A percentile compares a stretch with the other conserved stretches of the same genome.
Evolutionary conservation across 2,113 vertebrate genomes (phyloP).

Genomic region (Brachypodius melanocephalos): DNA sequence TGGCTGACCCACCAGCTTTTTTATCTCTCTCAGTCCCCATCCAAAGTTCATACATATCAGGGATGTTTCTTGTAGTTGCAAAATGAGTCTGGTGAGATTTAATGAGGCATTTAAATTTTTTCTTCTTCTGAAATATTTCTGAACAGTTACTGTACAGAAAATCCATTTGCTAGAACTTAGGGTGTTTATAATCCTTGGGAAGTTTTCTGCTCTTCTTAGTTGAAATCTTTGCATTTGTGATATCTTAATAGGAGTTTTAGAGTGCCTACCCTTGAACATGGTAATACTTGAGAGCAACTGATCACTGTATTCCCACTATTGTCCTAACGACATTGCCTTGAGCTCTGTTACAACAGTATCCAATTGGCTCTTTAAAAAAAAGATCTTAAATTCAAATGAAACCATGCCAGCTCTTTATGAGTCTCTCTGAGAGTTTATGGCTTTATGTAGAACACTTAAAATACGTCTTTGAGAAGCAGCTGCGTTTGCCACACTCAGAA

Average conservation of each 20-base stretch:
- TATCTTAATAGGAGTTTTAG: not conserved
- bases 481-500: conserved; percentile 48
- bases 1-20: not conserved
- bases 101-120: not conserved
- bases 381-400: conserved; percentile 16
- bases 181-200: not conserved
- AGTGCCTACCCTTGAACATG: not conserved
- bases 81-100: not conserved
- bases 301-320: not conserved
- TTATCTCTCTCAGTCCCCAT: not conserved
- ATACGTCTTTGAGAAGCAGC: conserved; percentile 11
- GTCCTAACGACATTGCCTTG: not conserved
- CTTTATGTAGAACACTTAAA: conserved; percentile 29
- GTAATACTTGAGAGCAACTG: not conserved
- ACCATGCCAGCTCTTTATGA: conserved; percentile 16
- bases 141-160: not conserved
- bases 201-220: not conserved
- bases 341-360: not conserved
- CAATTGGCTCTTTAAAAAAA: not conserved
- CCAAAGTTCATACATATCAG: not conserved
- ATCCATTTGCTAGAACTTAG: not conserved
- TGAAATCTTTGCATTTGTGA: not conserved
- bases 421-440: not conserved
- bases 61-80: not conserved
- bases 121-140: not conserved